Conservation (phyloP, 2,888 invertebrate genomes). For the Lepidonotus clava region DNA sequence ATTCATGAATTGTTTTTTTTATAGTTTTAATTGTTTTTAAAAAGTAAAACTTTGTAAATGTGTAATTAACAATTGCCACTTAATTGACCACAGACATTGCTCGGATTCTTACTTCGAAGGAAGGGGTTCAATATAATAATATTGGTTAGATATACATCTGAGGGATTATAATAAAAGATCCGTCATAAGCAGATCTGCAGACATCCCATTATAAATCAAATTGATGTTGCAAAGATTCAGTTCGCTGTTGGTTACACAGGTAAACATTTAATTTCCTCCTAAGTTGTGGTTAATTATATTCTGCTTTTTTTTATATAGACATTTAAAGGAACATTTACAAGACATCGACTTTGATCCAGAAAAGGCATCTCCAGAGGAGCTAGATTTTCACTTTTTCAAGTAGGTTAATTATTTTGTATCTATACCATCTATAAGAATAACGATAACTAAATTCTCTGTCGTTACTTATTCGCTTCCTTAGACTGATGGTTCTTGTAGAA, state of each 20-base stretch:
- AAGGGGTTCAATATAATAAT: no score
- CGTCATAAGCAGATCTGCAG: neutral
- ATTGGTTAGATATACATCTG: no score
- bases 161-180: no score
- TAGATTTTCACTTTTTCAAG: slow-evolving; percentile 55
- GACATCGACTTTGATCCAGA: slow-evolving; percentile 10
- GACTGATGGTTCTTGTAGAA: no score
- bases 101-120: no score
- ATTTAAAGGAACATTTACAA: slow-evolving; percentile 18
- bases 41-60: no score
- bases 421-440: no score
- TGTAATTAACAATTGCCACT: no score
- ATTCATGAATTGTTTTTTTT: neutral
- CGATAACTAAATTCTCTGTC: no score
- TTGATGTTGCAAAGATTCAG: neutral
- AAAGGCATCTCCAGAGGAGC: slow-evolving; percentile 32
- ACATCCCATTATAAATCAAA: neutral
- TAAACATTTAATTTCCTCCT: neutral
- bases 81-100: no score
- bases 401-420: slow-evolving; percentile 10
- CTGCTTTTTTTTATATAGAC: neutral
- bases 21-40: no score
- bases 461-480: no score
- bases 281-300: neutral
- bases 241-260: neutral